Base-by-base conservation (phyloP, 2,113 vertebrate genomes). In the Paradisaea rubra region DNA sequence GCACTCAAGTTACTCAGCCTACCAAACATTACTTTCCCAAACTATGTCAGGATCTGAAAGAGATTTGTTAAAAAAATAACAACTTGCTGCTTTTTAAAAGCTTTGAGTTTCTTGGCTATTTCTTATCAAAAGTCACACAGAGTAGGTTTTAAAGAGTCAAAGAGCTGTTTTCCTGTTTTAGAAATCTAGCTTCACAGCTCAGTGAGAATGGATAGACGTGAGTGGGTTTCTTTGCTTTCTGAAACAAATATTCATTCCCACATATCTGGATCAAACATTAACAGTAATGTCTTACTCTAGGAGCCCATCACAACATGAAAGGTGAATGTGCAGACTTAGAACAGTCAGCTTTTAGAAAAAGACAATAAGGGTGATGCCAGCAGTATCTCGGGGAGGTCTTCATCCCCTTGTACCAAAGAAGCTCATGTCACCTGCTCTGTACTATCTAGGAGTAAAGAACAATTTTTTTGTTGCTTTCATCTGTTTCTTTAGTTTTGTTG, bases 261-360 rank as follows among this genome's bases (percentile, higher is more conserved):
- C 94, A 81, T 61, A 64, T 23, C 52, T 68, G 49, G 88, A 94
- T 95, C 80, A 96, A 96, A 94, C 82, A 95, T 95, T 95, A 93
- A 94, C 88, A 78, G 76, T 53, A 91, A 90, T 57, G 72, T 41
- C 56, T 90, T 90, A 88, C 69, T 71, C 56, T 42, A 54, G 50
- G 76, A 91, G 49, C 41, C 44, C 35, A 2, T 35, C 73, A 74
- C 30, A 74, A 84, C 63, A 52, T 14, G 44, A 81, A 90, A 81
- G 31, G 37, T 44, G 28, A 89, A 87, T 9, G 28, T 89, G 65
- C 42, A 88, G 64, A 68, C 86, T 71, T 45, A 88, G 42, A 86
- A 42, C 35, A 83, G 33, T 37, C 42, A 66, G 31, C 25, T 69
- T 83, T 59, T 66, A 86, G 17, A 64, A 72, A 60, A 87, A 78